A percentile compares a stretch with the other conserved stretches of the same genome.
Evolutionary conservation across 1,140 invertebrate species (phyloP).

Genomic region (Drosophila willistoni): DNA sequence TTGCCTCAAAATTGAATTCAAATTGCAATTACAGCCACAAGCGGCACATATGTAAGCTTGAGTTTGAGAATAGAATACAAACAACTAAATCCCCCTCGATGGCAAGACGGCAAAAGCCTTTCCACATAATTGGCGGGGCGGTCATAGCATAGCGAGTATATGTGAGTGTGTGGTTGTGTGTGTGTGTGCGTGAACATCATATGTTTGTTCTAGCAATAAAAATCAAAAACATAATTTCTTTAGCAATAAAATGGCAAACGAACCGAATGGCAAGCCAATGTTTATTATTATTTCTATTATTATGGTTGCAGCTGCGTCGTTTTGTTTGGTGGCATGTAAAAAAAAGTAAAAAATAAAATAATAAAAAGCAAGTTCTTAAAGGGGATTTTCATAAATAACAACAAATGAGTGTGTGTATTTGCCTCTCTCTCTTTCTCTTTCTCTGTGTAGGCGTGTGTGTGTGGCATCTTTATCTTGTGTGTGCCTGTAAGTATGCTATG

Average conservation of each 20-base stretch:
- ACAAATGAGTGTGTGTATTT: conserved; percentile 58
- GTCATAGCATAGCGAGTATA: conserved; percentile 4
- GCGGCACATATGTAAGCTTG: conserved; percentile 43
- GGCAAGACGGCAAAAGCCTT: conserved; percentile 33
- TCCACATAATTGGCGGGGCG: conserved; percentile 37
- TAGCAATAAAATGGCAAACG: conserved; percentile 64
- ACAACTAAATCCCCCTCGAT: conserved; percentile 54
- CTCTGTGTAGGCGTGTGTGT: background rate
- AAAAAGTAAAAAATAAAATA: conserved; percentile 27
- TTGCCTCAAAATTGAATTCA: conserved; percentile 47
- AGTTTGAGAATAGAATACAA: conserved; percentile 34
- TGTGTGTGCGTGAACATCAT: conserved; percentile 64
- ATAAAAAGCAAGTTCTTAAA: conserved; percentile 34
- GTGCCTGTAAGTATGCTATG: conserved; percentile 61
- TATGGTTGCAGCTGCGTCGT: conserved; percentile 29
- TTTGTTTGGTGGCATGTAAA: conserved; percentile 36
- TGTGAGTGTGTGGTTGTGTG: conserved; percentile 1
- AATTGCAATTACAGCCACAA: conserved; percentile 51
- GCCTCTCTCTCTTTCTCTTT: background rate
- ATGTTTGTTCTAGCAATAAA: conserved; percentile 78
- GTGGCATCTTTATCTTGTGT: conserved; percentile 62
- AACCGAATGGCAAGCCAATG: conserved; percentile 43
- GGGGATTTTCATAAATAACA: conserved; percentile 74
- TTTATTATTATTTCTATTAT: conserved; percentile 70
- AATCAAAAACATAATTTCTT: conserved; percentile 81